Conservation (phyloP, 1,140 invertebrate genomes). For the Drosophila subobscura region DNA sequence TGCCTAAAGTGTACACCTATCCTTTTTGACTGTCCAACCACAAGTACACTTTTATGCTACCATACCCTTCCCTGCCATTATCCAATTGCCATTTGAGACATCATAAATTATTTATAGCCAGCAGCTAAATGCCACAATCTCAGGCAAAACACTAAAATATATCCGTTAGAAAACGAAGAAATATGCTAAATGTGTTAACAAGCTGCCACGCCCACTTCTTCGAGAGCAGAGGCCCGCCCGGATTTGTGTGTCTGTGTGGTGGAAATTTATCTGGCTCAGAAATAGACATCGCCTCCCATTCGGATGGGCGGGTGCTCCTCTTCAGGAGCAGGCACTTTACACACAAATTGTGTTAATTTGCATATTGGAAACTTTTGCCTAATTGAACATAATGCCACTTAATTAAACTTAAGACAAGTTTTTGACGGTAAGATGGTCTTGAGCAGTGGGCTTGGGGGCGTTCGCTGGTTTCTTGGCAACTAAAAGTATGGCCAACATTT, state of each 20-base stretch:
- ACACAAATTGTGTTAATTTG: conserved; percentile 78
- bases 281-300: conserved; percentile 12
- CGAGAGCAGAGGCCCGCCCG: conserved; percentile 32
- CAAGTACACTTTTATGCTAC: too few species aligned
- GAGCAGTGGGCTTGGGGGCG: not conserved
- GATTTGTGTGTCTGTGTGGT: conserved; percentile 58
- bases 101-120: conserved; percentile 33
- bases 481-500: conserved; percentile 61
- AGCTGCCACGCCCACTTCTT: conserved; percentile 27
- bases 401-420: conserved; percentile 80
- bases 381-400: conserved; percentile 81
- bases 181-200: conserved; percentile 42
- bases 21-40: too few species aligned
- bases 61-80: not conserved
- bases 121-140: not conserved
- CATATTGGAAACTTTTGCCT: conserved; percentile 79
- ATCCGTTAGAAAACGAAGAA: conserved; percentile 1
- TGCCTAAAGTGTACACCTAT: not conserved
- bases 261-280: conserved; percentile 65
- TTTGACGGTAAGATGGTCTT: conserved; percentile 36
- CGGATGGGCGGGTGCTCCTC: not conserved
- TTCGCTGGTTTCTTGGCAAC: conserved; percentile 40
- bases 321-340: conserved; percentile 20
- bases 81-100: conserved; percentile 25
- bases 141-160: not conserved